Conservation (phyloP, 2,797 vertebrate genomes). For the Melanotaenia boesemani region DNA sequence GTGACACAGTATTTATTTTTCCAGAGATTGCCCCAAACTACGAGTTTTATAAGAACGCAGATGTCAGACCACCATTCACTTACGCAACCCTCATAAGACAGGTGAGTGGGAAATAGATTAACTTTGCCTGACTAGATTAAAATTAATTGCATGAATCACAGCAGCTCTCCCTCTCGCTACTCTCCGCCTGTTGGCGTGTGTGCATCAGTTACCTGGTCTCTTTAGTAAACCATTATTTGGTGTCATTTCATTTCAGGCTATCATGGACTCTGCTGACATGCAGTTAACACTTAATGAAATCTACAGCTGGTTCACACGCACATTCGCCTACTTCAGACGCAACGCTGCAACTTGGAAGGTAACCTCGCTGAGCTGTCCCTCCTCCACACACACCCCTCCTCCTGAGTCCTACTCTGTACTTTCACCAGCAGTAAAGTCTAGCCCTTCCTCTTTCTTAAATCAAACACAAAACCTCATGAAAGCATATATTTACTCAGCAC, state of each 20-base stretch:
- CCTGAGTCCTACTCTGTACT: conserved; percentile 15
- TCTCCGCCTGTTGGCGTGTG: conserved; percentile 61
- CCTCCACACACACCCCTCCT: conserved; percentile 11
- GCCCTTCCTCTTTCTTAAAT: conserved; percentile 53
- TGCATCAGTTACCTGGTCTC: conserved; percentile 76
- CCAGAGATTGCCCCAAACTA: conserved; percentile 99
- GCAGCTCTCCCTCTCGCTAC: conserved; percentile 62
- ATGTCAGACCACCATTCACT: conserved; percentile 99
- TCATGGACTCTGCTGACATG: conserved; percentile 99
- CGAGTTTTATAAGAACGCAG: conserved; percentile 99
- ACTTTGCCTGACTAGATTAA: conserved; percentile 93
- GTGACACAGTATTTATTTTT: conserved; percentile 86
- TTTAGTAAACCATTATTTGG: conserved; percentile 93
- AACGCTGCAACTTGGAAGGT: conserved; percentile 99
- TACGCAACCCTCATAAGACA: conserved; percentile 99
- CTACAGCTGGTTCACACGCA: conserved; percentile 99
- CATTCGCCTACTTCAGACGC: conserved; percentile 99
- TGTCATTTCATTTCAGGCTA: conserved; percentile 98
- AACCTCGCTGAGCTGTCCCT: conserved; percentile 55
- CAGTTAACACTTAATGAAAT: conserved; percentile 99
- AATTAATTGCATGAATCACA: conserved; percentile 90
- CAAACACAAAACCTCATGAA: conserved; percentile 33
- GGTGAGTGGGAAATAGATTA: conserved; percentile 96
- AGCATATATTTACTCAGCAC: conserved; percentile 93
- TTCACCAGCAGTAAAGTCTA: conserved; percentile 38